These are phyloP conservation scores for Aporophyla nigra DNA, from an alignment of 2,888 invertebrate species.

Conservation along the genomic window DNA sequence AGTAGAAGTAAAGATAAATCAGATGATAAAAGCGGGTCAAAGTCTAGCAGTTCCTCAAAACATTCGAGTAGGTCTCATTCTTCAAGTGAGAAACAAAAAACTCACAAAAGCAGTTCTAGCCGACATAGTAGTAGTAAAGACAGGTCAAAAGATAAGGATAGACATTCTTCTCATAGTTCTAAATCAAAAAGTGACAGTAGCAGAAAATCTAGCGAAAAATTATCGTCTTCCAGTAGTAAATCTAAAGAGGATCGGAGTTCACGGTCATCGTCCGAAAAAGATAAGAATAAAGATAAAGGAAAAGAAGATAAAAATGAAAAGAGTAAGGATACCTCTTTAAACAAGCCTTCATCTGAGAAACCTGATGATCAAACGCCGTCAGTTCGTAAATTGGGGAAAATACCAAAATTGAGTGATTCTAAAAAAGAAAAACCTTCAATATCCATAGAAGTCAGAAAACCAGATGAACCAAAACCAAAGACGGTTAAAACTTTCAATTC, in stretches of 20 bases:
- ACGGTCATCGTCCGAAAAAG: constrained; percentile 77
- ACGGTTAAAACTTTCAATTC: constrained; percentile 98
- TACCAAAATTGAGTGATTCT: constrained; percentile 93
- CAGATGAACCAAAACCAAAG: constrained; percentile 94
- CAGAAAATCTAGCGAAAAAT: constrained; percentile 77
- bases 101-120: constrained; percentile 80
- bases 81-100: constrained; percentile 86
- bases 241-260: constrained; percentile 79
- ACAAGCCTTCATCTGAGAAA: constrained; percentile 90
- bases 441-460: constrained; percentile 95
- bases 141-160: constrained; percentile 70
- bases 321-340: constrained; percentile 75
- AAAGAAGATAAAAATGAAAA: constrained; percentile 73
- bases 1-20: constrained; percentile 87
- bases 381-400: constrained; percentile 94
- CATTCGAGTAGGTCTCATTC: constrained; percentile 85
- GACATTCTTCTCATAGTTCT: constrained; percentile 81
- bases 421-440: constrained; percentile 94
- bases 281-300: constrained; percentile 77
- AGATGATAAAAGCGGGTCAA: constrained; percentile 84
- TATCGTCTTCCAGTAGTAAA: constrained; percentile 80
- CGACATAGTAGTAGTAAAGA: constrained; percentile 85
- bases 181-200: constrained; percentile 85
- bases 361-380: constrained; percentile 93
- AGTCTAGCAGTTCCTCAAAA: constrained; percentile 78